Base-by-base conservation (phyloP, 2,113 vertebrate species). In the Pygoscelis adeliae region DNA sequence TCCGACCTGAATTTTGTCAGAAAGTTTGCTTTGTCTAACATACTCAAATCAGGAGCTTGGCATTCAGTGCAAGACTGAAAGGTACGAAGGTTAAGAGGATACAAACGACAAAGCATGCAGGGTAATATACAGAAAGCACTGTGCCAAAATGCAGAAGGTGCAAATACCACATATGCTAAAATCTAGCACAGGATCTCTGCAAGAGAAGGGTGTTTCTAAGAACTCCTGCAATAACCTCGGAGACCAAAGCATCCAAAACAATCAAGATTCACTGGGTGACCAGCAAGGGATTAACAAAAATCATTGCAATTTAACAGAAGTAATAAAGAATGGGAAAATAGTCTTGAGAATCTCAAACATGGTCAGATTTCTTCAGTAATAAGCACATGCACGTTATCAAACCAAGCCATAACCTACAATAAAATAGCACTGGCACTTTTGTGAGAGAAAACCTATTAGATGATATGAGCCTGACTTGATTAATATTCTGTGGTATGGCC, bases 1-100 rank as follows among this genome's bases (percentile, higher is more conserved):
- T 74, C 80, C 71, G 80, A 74, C 69, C 92, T 82, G 50, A 84
- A 97, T 95, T 89, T 90, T 72, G 83, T 67, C 80, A 79, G 70
- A 81, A 95, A 94, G 62, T 90, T 95, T 88, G 62, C 53, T 95
- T 87, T 92, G 71, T 86, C 71, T 59, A 50, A 63, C 46, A 70
- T 74, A 46, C 63, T 92, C 74, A 86, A 59, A 89, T n/a, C 40
- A 65, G 67, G 59, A 84, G 50, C 27, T 8, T 30, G 55, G 55
- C 23, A 47, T 52, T 58, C 19, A 42, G 34, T 27, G 32, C 56
- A 86, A 83, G 76, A 56, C 30, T 34, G 10, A 76, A 79, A 72
- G 19, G 52, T 6, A 62, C 8, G 42, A 80, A 44, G 55, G 40
- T 6, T 66, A 53, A 52, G 15, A 65, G 44, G 47, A 77, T 20